phyloP scores from a whole-genome alignment of 2,113 vertebrate genomes.

The Dendropsophus ebraccatus region DNA sequence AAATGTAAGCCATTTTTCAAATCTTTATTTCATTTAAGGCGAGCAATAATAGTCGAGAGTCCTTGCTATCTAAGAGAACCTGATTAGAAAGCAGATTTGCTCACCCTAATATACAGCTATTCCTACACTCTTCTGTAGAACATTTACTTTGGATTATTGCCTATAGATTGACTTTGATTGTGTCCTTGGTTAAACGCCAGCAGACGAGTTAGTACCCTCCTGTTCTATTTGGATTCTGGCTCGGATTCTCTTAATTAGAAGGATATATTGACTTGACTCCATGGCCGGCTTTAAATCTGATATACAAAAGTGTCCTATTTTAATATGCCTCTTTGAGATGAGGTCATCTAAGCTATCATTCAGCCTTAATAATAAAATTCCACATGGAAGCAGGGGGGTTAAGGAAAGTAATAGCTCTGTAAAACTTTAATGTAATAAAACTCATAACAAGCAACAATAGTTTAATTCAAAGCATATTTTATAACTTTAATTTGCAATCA shows the following conservation, averaged over 20 bases:
- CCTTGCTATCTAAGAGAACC: constrained; percentile 9
- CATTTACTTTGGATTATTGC: constrained; percentile 57
- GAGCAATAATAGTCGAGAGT: background rate
- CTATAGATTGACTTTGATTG: constrained; percentile 58
- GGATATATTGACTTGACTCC: constrained; percentile 59
- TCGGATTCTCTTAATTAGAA: constrained; percentile 55
- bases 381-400: constrained; percentile 11
- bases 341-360: constrained; percentile 50
- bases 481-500: constrained; percentile 19
- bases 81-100: constrained; percentile 29
- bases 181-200: constrained; percentile 55
- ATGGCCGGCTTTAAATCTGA: constrained; percentile 52
- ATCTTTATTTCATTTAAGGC: constrained; percentile 17
- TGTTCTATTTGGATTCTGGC: constrained; percentile 57
- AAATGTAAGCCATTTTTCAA: constrained; percentile 19
- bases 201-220: constrained; percentile 56
- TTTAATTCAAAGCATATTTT: constrained; percentile 41
- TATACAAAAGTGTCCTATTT: constrained; percentile 54
- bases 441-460: constrained; percentile 40
- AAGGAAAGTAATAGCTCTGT: constrained; percentile 34
- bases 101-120: constrained; percentile 37
- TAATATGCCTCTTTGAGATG: constrained; percentile 49
- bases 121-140: constrained; percentile 29
- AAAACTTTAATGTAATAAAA: constrained; percentile 31
- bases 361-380: constrained; percentile 47